Base-by-base conservation (phyloP, 2,888 invertebrate species). In the Drosophila testacea region DNA sequence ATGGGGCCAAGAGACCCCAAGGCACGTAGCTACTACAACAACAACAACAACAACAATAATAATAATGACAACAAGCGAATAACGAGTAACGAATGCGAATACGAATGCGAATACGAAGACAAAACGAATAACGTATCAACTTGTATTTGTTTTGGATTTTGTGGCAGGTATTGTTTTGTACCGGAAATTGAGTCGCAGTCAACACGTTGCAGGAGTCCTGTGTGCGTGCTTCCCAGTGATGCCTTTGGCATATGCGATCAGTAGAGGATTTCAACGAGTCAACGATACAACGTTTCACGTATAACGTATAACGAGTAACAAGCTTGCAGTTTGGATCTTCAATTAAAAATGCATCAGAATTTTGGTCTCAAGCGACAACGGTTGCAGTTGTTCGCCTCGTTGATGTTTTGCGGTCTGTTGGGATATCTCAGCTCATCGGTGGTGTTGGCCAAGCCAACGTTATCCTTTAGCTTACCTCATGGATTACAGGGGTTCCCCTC, bases 361-460 rank as follows among this genome's bases (percentile, higher is more conserved):
- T 65, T 81, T 22, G 64, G 71, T 46, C 71, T 84, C 4, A 90
- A 83, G 63, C 83, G 79, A 39, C 81, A 90, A 22, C 81, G 90
- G 13, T 51, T 91, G 22, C 91, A 91, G 76, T 50, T 91, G 56
- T 70, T 90, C 11, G 84, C 87, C 61, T 70, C 82, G 41, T 9
- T 92, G 42, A 66, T 92, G 10, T 65, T 91, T 9, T 88, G 89
- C 70, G 88, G 81, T 2, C 69, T 92, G 16, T 74, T 92, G 4
- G 92, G 91, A 5, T 83, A 91, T 36, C 74, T 92, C 5, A 81
- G 91, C 39, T 88, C 90, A 6, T 59, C 78, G 39, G 89, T 90
- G 41, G 88, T 90, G 6, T 79, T 89, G 55, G 93, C 93, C n/a
- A 93, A 93, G 73, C 93, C 93, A 0, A 92, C 93, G 6, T 54